A percentile compares a stretch with the other conserved stretches of the same genome.
These are phyloP conservation scores for Larimichthys polyactis DNA, from an alignment of 2,113 vertebrate genomes.

Conservation along the genomic window DNA sequence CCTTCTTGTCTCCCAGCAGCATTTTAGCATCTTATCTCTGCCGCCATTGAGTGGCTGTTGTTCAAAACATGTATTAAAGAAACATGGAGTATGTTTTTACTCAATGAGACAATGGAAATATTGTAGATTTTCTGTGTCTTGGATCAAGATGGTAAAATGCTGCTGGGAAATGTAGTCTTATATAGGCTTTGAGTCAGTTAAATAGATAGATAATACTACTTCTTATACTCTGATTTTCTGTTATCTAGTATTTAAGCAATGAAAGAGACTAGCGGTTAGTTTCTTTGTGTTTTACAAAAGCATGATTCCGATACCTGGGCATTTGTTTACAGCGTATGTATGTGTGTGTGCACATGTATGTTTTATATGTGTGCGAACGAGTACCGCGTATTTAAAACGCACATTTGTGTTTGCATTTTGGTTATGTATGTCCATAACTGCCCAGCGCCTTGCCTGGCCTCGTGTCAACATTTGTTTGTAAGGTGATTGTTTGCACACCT, in stretches of 20 bases:
- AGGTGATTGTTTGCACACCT: conserved; percentile 22
- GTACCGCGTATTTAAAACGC: conserved; percentile 19
- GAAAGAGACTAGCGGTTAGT: conserved; percentile 48
- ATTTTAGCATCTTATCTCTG: conserved; percentile 46
- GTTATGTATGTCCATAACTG: conserved; percentile 29
- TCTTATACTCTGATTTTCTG: conserved; percentile 57
- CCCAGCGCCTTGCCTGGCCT: conserved; percentile 23
- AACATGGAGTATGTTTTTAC: conserved; percentile 22
- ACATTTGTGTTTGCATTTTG: conserved; percentile 32
- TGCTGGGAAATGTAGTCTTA: conserved; percentile 54
- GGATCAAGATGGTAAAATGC: conserved; percentile 51
- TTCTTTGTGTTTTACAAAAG: conserved; percentile 63
- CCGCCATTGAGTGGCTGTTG: background rate
- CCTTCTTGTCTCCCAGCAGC: conserved; percentile 49
- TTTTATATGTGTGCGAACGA: conserved; percentile 38
- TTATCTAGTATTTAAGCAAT: conserved; percentile 64
- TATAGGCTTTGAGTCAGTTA: conserved; percentile 31
- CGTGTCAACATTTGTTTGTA: conserved; percentile 38
- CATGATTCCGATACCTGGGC: conserved; percentile 61
- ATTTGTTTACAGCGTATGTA: conserved; percentile 57
- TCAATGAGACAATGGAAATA: conserved; percentile 3
- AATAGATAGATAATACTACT: conserved; percentile 45
- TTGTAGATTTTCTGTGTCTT: conserved; percentile 13
- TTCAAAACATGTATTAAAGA: background rate
- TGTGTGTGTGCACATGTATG: conserved; percentile 26